Evolutionary conservation across 2,113 vertebrate species (phyloP).

Genomic region (Vanacampus margaritifer): DNA sequence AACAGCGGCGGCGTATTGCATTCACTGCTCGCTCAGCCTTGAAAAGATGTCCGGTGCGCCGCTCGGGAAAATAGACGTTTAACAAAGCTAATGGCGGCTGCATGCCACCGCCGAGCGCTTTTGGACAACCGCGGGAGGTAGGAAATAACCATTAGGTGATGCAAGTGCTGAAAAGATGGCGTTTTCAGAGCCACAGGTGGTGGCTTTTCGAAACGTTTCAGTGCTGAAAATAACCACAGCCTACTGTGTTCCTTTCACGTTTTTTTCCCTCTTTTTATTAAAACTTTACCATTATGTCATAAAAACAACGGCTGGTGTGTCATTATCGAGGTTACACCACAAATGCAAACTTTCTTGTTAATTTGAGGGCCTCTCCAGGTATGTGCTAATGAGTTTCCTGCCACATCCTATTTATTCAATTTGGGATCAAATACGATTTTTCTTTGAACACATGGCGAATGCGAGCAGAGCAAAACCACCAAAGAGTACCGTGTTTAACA

Average conservation of each 20-base stretch:
- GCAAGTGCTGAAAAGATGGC: neutral
- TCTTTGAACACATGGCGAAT: too few species aligned
- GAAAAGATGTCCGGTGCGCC: conserved; percentile 8
- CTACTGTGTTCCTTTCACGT: neutral
- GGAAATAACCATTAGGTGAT: neutral
- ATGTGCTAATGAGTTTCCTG: too few species aligned
- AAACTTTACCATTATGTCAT: too few species aligned
- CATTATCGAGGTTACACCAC: neutral
- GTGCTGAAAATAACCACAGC: too few species aligned
- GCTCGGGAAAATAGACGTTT: neutral
- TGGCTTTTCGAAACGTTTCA: neutral
- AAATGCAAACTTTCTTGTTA: too few species aligned
- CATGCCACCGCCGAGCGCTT: neutral
- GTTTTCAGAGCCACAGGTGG: neutral
- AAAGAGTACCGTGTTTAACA: too few species aligned
- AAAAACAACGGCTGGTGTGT: neutral
- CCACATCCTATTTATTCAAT: too few species aligned
- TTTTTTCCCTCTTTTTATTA: neutral
- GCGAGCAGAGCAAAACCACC: too few species aligned
- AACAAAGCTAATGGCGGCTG: neutral
- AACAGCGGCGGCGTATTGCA: conserved; percentile 27
- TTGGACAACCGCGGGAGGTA: neutral
- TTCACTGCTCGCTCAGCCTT: conserved; percentile 34
- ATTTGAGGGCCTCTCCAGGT: too few species aligned
- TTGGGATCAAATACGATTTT: too few species aligned